Conservation (phyloP, 2,888 invertebrate species). For the Cephus pulcher region DNA sequence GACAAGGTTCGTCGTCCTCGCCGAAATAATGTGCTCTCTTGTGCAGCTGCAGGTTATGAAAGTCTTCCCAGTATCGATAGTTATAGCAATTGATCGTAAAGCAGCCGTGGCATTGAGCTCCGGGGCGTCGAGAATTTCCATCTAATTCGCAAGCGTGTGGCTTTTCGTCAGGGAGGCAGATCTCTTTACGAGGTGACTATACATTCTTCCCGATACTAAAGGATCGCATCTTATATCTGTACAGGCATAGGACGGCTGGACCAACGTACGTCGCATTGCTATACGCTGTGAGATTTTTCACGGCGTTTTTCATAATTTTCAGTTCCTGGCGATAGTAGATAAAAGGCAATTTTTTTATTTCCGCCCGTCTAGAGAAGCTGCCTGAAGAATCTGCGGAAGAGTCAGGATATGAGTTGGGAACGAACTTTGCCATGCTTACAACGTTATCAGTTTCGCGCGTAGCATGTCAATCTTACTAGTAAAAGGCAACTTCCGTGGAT, state of each 20-base stretch:
- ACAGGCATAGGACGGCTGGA: too few relatives aligned
- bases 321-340: not conserved
- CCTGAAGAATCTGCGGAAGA: conserved; percentile 34
- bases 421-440: conserved; percentile 52
- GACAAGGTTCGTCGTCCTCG: conserved; percentile 33
- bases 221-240: not conserved
- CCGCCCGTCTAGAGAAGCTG: conserved; percentile 37
- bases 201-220: not conserved
- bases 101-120: conserved; percentile 8
- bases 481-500: conserved; percentile 56
- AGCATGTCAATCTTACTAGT: conserved; percentile 56
- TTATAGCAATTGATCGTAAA: conserved; percentile 41
- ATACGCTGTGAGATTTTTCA: too few relatives aligned
- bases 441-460: conserved; percentile 49
- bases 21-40: conserved; percentile 49
- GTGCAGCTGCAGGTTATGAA: conserved; percentile 49
- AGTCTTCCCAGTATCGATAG: conserved; percentile 47
- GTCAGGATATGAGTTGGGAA: conserved; percentile 59
- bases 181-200: not conserved
- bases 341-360: conserved; percentile 45
- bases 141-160: not conserved
- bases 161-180: not conserved
- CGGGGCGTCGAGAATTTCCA: not conserved
- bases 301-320: too few relatives aligned
- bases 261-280: too few relatives aligned